phyloP scores from a whole-genome alignment of 2,888 invertebrate genomes.

The Lepetodrilus schrolli region DNA sequence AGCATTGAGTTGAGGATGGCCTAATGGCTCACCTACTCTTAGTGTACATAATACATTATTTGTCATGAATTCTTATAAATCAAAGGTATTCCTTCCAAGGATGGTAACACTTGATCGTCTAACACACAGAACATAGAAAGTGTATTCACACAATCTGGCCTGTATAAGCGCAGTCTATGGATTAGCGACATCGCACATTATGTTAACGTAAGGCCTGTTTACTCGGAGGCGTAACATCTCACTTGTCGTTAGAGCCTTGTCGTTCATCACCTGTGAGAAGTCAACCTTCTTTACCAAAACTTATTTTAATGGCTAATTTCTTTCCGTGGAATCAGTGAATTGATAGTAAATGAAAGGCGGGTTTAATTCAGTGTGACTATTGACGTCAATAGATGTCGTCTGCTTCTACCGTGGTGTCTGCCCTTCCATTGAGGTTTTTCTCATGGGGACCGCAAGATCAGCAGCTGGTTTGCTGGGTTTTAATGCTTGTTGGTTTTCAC shows the following conservation, averaged over 20 bases:
- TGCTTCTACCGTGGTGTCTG: conserved; percentile 8
- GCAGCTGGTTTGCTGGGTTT: neutral
- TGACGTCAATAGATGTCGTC: conserved; percentile 9
- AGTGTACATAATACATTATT: no score
- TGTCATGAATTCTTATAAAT: no score
- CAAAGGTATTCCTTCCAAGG: no score
- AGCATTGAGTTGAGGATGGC: no score
- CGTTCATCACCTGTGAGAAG: neutral
- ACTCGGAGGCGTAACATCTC: neutral
- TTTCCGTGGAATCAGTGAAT: neutral
- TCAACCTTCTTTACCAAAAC: neutral
- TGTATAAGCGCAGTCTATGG: neutral
- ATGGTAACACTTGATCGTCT: neutral
- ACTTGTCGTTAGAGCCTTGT: neutral
- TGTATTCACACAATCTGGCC: neutral
- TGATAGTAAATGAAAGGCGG: neutral
- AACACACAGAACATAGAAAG: neutral
- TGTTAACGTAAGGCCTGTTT: neutral
- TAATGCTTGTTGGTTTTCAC: neutral
- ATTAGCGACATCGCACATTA: neutral
- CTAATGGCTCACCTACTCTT: no score
- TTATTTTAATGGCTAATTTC: neutral
- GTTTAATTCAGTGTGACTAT: neutral
- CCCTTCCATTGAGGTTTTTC: conserved; percentile 11
- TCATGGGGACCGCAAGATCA: neutral